A percentile compares a stretch with the other conserved stretches of the same genome.
These are phyloP conservation scores for Oxystoma pomonae DNA, from an alignment of 2,888 invertebrate species.

Conservation along the genomic window DNA sequence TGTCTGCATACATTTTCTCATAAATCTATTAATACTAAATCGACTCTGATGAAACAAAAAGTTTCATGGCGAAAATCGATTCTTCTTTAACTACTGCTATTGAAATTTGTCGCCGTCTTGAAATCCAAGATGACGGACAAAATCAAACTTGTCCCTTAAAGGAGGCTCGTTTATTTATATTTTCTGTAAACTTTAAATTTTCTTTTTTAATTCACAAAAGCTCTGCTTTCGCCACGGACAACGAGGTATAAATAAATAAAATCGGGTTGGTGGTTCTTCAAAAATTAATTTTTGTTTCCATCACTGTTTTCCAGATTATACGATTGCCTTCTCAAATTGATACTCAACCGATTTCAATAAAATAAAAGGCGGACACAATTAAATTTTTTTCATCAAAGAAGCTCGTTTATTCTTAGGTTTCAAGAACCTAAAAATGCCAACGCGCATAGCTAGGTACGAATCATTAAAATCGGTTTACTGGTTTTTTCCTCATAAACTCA, in stretches of 20 bases:
- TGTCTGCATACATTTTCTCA: neutral
- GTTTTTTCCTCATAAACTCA: no score
- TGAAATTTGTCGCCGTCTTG: neutral
- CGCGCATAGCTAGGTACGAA: no score
- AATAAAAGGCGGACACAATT: no score
- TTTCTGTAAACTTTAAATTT: neutral
- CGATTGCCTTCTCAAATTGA: neutral
- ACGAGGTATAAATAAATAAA: neutral
- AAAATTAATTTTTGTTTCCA: neutral
- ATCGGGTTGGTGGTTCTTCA: neutral
- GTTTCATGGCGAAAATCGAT: neutral
- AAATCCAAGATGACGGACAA: neutral
- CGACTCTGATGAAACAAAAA: neutral
- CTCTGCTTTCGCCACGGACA: neutral
- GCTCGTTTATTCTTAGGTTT: no score
- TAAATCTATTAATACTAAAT: neutral
- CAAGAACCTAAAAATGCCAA: no score
- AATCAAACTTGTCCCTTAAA: neutral
- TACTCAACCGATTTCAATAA: neutral
- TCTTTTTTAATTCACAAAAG: neutral
- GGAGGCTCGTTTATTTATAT: neutral
- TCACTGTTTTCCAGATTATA: neutral
- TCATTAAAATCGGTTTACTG: no score
- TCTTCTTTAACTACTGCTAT: neutral
- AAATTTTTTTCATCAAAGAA: no score